Evolutionary conservation across 1,140 invertebrate species (phyloP).

Genomic region (Diuraphis noxia): DNA sequence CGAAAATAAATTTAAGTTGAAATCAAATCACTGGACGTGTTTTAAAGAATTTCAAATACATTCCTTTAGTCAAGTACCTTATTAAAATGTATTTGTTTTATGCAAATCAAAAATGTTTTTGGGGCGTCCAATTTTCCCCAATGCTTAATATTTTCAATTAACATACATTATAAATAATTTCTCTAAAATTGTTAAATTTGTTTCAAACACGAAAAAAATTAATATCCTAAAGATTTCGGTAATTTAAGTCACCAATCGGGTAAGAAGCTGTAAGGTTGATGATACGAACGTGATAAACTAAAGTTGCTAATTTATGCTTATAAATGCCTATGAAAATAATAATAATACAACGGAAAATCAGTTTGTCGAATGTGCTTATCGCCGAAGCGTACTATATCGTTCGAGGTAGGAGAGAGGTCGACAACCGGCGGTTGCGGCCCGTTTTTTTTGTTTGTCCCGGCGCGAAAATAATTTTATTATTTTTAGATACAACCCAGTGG

Average conservation of each 20-base stretch:
- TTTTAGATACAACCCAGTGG: slow-evolving; percentile 15
- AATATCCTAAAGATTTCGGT: background rate
- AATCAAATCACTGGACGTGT: too few relatives aligned
- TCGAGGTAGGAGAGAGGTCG: background rate
- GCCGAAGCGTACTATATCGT: background rate
- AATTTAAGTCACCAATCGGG: background rate
- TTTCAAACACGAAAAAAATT: background rate
- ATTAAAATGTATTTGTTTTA: too few relatives aligned
- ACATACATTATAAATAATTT: too few relatives aligned
- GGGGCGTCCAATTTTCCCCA: too few relatives aligned
- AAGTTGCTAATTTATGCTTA: background rate
- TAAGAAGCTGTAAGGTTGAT: background rate
- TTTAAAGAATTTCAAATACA: too few relatives aligned
- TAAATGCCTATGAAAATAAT: background rate
- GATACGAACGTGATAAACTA: background rate
- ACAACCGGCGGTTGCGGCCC: background rate
- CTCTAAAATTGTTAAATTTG: background rate
- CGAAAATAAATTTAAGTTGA: too few relatives aligned
- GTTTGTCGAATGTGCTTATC: background rate
- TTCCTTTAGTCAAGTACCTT: too few relatives aligned
- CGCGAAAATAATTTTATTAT: slow-evolving; percentile 13
- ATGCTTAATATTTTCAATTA: too few relatives aligned
- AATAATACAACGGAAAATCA: background rate
- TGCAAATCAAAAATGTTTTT: too few relatives aligned
- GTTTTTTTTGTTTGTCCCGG: slow-evolving; percentile 1